Conservation (phyloP, 2,888 invertebrate species). For the Vandiemenella viatica region DNA sequence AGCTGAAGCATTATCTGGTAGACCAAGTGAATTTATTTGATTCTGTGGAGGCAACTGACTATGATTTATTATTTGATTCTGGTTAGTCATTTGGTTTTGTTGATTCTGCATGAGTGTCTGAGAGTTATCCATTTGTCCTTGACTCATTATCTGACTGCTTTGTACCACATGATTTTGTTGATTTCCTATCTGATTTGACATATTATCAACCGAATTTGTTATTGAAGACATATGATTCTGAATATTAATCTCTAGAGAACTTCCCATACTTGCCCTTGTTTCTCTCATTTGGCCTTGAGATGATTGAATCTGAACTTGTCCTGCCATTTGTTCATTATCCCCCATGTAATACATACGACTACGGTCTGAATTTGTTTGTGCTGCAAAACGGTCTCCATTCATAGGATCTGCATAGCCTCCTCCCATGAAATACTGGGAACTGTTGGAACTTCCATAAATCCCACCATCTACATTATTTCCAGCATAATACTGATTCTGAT, state of each 20-base stretch:
- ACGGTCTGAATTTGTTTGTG: not conserved
- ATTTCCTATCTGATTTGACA: not conserved
- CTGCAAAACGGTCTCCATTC: not conserved
- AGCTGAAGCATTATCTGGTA: too few species aligned
- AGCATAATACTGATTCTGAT: constrained; percentile 8
- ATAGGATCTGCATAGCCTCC: not conserved
- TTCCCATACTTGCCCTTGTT: not conserved
- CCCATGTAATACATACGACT: constrained; percentile 4
- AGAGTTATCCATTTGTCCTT: not conserved
- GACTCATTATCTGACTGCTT: too few species aligned
- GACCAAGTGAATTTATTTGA: too few species aligned
- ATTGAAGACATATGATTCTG: not conserved
- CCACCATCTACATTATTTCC: not conserved
- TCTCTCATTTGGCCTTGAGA: not conserved
- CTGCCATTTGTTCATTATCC: not conserved
- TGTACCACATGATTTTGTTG: not conserved
- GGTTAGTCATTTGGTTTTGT: too few species aligned
- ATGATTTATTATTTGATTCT: too few species aligned
- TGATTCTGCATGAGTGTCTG: too few species aligned
- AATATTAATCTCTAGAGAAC: not conserved
- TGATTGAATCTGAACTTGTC: not conserved
- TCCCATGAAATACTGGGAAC: constrained; percentile 1
- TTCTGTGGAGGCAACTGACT: too few species aligned
- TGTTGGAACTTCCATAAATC: constrained; percentile 1
- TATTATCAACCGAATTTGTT: not conserved